phyloP scores from a whole-genome alignment of 2,797 vertebrate species.

The Pangasius mekongensis region DNA sequence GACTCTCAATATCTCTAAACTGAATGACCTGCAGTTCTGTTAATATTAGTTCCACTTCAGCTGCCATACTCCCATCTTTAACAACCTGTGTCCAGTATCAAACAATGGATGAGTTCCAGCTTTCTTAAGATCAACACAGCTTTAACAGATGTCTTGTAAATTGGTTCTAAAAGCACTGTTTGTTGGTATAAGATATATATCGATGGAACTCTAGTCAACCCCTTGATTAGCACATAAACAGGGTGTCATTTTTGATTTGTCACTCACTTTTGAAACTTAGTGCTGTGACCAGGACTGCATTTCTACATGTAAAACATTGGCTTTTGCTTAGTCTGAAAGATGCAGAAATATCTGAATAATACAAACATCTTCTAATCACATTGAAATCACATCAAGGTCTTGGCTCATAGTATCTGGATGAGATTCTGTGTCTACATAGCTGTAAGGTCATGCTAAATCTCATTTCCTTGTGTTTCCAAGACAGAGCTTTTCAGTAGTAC shows the following conservation, averaged over 20 bases:
- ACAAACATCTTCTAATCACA: background rate
- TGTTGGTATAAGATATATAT: background rate
- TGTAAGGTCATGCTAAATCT: background rate
- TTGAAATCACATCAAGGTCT: background rate
- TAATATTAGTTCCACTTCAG: background rate
- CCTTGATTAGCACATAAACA: background rate
- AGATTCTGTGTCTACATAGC: background rate
- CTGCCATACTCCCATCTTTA: background rate
- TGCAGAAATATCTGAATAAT: background rate
- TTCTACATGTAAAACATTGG: background rate
- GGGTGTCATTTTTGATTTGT: background rate
- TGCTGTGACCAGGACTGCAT: background rate
- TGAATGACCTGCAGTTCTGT: background rate
- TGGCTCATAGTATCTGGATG: too few species aligned
- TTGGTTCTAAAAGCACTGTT: background rate
- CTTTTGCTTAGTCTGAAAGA: background rate
- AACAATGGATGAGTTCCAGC: background rate
- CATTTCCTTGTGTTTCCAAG: background rate
- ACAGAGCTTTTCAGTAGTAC: background rate
- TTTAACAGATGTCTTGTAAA: background rate
- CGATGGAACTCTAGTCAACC: background rate
- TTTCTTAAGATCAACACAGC: background rate
- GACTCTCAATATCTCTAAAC: background rate
- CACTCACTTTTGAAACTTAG: background rate
- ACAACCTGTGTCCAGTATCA: background rate